phyloP scores from a whole-genome alignment of 2,113 vertebrate genomes.

The Mustela nigripes region DNA sequence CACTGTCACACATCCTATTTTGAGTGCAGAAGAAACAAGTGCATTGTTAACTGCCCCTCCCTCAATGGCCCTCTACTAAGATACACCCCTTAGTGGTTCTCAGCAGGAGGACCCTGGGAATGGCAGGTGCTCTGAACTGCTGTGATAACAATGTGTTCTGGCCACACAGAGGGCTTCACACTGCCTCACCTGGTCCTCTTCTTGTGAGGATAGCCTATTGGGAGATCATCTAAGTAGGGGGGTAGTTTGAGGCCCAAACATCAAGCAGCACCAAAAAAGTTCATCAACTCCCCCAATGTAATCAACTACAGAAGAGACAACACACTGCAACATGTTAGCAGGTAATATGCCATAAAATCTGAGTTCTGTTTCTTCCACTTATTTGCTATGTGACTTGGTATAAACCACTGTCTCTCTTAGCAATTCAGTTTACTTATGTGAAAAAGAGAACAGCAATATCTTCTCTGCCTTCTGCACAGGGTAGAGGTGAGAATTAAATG shows the following conservation, averaged over 20 bases:
- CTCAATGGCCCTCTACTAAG: not conserved
- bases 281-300: not conserved
- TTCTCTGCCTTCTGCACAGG: not conserved
- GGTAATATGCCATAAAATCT: not conserved
- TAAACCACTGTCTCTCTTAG: not conserved
- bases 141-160: not conserved
- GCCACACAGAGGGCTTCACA: not conserved
- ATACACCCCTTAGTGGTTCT: not conserved
- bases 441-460: not conserved
- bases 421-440: not conserved
- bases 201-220: not conserved
- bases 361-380: not conserved
- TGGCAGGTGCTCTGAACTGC: not conserved
- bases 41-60: not conserved
- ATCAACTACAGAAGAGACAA: conserved; percentile 9
- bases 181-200: not conserved
- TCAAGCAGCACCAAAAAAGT: not conserved
- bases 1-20: not conserved
- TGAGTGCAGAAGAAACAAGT: conserved; percentile 1
- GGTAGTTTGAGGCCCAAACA: not conserved
- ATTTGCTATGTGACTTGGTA: not conserved
- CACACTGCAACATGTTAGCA: not conserved
- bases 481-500: not conserved
- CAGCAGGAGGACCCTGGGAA: not conserved
- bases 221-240: not conserved